These are phyloP conservation scores for Proctacanthus coquilletti DNA, from an alignment of 1,140 invertebrate genomes.

Conservation along the genomic window DNA sequence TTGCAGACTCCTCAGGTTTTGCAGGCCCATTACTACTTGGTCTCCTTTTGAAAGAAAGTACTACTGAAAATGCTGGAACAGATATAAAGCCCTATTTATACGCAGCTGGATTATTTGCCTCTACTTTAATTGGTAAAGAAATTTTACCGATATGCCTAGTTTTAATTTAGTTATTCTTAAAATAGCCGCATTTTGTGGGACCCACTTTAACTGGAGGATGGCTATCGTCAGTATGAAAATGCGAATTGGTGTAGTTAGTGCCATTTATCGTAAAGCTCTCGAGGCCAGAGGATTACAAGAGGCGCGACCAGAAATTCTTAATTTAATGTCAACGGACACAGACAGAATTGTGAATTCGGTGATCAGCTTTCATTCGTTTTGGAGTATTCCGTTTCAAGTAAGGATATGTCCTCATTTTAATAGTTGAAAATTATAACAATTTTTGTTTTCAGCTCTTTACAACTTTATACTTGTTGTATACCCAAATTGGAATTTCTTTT, in stretches of 20 bases:
- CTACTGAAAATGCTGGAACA: slow-evolving; percentile 42
- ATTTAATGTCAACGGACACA: slow-evolving; percentile 93
- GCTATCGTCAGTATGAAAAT: slow-evolving; percentile 76
- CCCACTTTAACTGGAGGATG: slow-evolving; percentile 84
- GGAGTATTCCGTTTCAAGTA: slow-evolving; percentile 91
- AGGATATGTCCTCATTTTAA: slow-evolving; percentile 4
- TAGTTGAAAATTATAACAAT: slow-evolving; percentile 3
- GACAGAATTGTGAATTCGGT: slow-evolving; percentile 91
- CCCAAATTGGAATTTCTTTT: slow-evolving; percentile 82
- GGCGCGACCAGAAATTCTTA: slow-evolving; percentile 61
- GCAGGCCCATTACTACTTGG: slow-evolving; percentile 71
- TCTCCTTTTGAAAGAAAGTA: slow-evolving; percentile 14
- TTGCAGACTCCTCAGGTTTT: slow-evolving; percentile 71
- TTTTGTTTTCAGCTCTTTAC: slow-evolving; percentile 52
- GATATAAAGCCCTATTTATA: slow-evolving; percentile 45
- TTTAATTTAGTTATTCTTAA: slow-evolving; percentile 4
- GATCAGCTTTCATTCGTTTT: slow-evolving; percentile 88
- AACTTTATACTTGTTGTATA: slow-evolving; percentile 66
- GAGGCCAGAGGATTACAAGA: slow-evolving; percentile 32
- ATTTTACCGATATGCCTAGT: not conserved
- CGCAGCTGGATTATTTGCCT: slow-evolving; percentile 51
- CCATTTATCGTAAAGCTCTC: slow-evolving; percentile 75
- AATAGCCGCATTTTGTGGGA: slow-evolving; percentile 54
- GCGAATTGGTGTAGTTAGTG: slow-evolving; percentile 62
- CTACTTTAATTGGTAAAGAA: slow-evolving; percentile 44